Evolutionary conservation across 2,113 vertebrate species (phyloP), one percentile per base, ranked within the genome.

Genomic region (Polypterus bichir): DNA sequence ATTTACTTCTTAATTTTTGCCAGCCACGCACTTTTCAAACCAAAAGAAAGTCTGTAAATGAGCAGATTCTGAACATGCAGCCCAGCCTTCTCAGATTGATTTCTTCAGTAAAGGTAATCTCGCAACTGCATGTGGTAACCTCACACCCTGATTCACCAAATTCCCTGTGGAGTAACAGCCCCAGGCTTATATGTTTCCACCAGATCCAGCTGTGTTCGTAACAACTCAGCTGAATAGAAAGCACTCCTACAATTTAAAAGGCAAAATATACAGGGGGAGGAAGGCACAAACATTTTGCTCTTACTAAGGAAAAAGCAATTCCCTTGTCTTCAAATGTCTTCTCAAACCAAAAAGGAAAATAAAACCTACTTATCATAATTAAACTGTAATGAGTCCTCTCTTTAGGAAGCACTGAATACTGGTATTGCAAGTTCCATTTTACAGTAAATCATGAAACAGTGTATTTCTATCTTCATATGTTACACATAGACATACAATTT

Each of bases 141-240:
- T 71, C 73, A 76, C 62, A 65, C 8, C 67, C 68, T 70, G 62
- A 65, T 71, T 79, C 70, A 69, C 74, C 66, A 76, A 74, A 78
- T 77, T 77, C 76, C 85, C 79, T 73, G 73, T 80, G 76, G 85
- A 57, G 80, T 81, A 54, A 76, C 62, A 70, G 79, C 85, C 87
- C 74, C 59, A 66, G 85, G 82, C 87, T 85, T 69, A 73, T 83
- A 86, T 77, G 77, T 74, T 81, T 83, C 73, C 79, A 72, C 74
- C 75, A 79, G 76, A 77, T 69, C 70, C 74, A 70, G 76, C 66
- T 75, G 74, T 79, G 87, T 83, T 79, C 80, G 69, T 78, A 84
- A 88, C 88, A 81, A 84, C 71, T 74, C 73, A 10, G 72, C 73
- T 75, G 70, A 68, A 60, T 71, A 69, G 66, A 63, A 72, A 59